Evolutionary conservation across 2,888 invertebrate species (phyloP), one percentile per base, ranked within the genome.

Genomic region (Molanna angustata): DNA sequence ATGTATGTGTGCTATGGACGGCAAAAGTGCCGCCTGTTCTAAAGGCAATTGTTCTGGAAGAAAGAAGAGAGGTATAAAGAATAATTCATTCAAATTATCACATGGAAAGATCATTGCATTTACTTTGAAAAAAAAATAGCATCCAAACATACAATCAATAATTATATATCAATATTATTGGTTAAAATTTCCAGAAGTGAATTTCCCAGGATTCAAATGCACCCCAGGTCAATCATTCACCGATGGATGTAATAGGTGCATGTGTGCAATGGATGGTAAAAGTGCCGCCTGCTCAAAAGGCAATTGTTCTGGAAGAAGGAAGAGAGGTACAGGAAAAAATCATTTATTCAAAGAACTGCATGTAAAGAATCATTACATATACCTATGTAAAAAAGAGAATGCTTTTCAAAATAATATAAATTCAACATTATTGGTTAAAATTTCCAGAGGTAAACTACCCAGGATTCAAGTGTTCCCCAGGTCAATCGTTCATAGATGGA

Each of bases 401-500:
- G n/a, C n/a, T n/a, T n/a, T n/a, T n/a, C n/a, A n/a, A n/a, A n/a
- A n/a, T n/a, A n/a, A n/a, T n/a, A n/a, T n/a, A n/a, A n/a, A n/a
- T n/a, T n/a, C n/a, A n/a, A n/a, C n/a, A n/a, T n/a, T n/a, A n/a
- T n/a, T n/a, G n/a, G n/a, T n/a, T n/a, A n/a, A n/a, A 11, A 17
- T 37, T 41, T 41, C 14, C 48, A 55, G 71, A 69, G 35, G 56
- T 67, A 4, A 58, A 58, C 31, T 71, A 71, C 52, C 66, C 68
- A n/a, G 69, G 69, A 22, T 78, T 76, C 66, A 43, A 40, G 2
- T 61, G 61, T 33, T 46, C 37, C 4, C 68, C 76, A 0, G 71
- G 69, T 43, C 68, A 66, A 51, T 69, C 70, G 17, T 75, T 74
- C 62, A 62, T 71, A 27, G 66, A 65, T 32, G 70, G 70, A 52